These are phyloP conservation scores for Drosophila sulfurigaster DNA, from an alignment of 1,140 invertebrate genomes.

Conservation along the genomic window DNA sequence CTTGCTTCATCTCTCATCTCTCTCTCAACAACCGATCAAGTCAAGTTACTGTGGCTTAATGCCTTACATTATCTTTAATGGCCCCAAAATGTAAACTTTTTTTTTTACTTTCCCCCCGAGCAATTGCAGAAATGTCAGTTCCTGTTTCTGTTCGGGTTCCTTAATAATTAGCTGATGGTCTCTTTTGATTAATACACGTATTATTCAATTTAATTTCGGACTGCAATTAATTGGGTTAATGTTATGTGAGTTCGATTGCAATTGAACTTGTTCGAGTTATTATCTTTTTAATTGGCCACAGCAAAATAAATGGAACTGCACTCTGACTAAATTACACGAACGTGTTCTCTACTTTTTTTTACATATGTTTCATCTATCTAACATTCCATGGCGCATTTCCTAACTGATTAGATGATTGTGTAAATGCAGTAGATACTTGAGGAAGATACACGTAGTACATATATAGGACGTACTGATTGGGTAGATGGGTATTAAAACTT, in stretches of 20 bases:
- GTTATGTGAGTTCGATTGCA: constrained; percentile 10
- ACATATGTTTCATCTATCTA: constrained; percentile 8
- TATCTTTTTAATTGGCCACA: constrained; percentile 32
- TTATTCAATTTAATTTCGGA: background rate
- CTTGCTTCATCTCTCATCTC: constrained; percentile 2
- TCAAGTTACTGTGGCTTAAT: constrained; percentile 23
- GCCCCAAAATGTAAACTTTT: constrained; percentile 17
- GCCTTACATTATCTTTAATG: constrained; percentile 31
- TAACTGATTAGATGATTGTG: background rate
- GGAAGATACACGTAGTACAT: background rate
- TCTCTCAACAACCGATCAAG: constrained; percentile 8
- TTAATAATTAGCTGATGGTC: constrained; percentile 2
- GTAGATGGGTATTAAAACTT: too few species aligned
- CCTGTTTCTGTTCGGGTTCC: background rate
- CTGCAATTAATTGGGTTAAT: constrained; percentile 17
- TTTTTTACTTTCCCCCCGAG: constrained; percentile 23
- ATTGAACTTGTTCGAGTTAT: constrained; percentile 23
- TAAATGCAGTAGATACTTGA: background rate
- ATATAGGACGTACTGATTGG: too few species aligned
- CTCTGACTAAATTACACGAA: constrained; percentile 13
- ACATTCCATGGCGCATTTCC: background rate
- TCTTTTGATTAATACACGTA: background rate
- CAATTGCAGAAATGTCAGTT: constrained; percentile 10
- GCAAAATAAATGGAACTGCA: constrained; percentile 11
- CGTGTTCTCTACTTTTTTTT: constrained; percentile 19